Percentiles rank a stretch among this genome's conserved stretches.
phyloP scores from a whole-genome alignment of 2,888 invertebrate species.

The Drosophila multiciliata region DNA sequence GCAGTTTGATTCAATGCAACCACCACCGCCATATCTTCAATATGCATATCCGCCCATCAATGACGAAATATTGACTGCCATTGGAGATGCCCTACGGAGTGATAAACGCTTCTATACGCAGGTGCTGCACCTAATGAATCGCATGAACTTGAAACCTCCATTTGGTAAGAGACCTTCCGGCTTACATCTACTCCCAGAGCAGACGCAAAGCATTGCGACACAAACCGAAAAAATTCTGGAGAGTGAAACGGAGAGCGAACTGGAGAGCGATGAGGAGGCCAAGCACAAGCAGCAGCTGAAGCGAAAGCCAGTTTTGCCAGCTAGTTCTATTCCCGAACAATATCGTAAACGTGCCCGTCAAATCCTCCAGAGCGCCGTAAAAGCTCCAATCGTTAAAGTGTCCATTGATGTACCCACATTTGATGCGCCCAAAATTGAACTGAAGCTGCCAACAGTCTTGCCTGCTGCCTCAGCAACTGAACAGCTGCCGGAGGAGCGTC shows the following conservation, averaged over 20 bases:
- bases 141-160: constrained; percentile 95
- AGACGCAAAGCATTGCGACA: constrained; percentile 47
- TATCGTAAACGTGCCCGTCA: constrained; percentile 74
- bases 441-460: constrained; percentile 58
- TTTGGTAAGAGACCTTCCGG: constrained; percentile 86
- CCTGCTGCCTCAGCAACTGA: neutral
- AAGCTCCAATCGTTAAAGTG: constrained; percentile 4
- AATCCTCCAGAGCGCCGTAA: constrained; percentile 56
- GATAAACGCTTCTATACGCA: constrained; percentile 94
- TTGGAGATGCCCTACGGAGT: constrained; percentile 90
- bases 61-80: constrained; percentile 90
- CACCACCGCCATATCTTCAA: constrained; percentile 90
- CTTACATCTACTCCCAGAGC: constrained; percentile 4
- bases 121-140: constrained; percentile 96
- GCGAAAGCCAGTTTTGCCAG: constrained; percentile 18
- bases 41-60: constrained; percentile 94
- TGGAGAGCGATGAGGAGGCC: constrained; percentile 81
- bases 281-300: neutral
- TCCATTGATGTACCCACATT: constrained; percentile 10
- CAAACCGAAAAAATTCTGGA: constrained; percentile 72
- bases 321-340: constrained; percentile 51
- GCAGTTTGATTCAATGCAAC: constrained; percentile 89
- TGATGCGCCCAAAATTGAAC: constrained; percentile 62
- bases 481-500: constrained; percentile 86
- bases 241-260: constrained; percentile 76